Percentiles rank a stretch among this genome's conserved stretches.
Evolutionary conservation across 1,140 invertebrate genomes (phyloP).

Genomic region (Magallana gigas): DNA sequence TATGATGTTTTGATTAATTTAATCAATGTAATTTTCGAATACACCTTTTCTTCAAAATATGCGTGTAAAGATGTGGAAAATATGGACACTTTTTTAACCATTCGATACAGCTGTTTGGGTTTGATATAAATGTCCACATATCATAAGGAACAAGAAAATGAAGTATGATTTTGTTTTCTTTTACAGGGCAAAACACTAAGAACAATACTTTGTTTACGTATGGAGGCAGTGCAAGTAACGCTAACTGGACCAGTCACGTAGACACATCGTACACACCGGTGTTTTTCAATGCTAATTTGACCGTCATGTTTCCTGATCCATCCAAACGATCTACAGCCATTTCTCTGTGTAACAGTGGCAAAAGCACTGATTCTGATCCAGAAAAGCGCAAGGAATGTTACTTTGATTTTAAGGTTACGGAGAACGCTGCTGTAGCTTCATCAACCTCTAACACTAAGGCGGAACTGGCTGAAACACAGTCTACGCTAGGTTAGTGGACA

Average conservation of each 20-base stretch:
- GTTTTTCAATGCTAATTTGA: slow-evolving; percentile 64
- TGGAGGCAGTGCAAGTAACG: slow-evolving; percentile 1
- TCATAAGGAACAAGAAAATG: no score
- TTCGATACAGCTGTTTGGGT: no score
- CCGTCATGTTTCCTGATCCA: slow-evolving; percentile 61
- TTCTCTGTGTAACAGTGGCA: slow-evolving; percentile 51
- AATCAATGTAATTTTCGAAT: no score
- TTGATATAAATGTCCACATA: no score
- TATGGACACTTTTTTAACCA: no score
- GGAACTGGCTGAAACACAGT: slow-evolving; percentile 32
- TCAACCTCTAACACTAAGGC: slow-evolving; percentile 39
- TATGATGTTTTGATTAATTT: no score
- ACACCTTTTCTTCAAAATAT: no score
- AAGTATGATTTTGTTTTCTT: background rate
- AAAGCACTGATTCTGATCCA: slow-evolving; percentile 55
- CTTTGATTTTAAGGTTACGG: slow-evolving; percentile 62
- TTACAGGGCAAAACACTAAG: slow-evolving; percentile 40
- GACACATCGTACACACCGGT: slow-evolving; percentile 55
- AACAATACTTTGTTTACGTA: slow-evolving; percentile 52
- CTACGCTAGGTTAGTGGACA: slow-evolving; percentile 45
- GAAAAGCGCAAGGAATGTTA: slow-evolving; percentile 59
- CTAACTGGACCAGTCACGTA: slow-evolving; percentile 44
- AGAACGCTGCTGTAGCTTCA: slow-evolving; percentile 52
- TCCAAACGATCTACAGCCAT: slow-evolving; percentile 46
- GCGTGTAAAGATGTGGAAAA: no score